Percentiles rank a stretch among this genome's conserved stretches.
These are phyloP conservation scores for Entelurus aequoreus DNA, from an alignment of 2,113 vertebrate genomes.

Conservation along the genomic window DNA sequence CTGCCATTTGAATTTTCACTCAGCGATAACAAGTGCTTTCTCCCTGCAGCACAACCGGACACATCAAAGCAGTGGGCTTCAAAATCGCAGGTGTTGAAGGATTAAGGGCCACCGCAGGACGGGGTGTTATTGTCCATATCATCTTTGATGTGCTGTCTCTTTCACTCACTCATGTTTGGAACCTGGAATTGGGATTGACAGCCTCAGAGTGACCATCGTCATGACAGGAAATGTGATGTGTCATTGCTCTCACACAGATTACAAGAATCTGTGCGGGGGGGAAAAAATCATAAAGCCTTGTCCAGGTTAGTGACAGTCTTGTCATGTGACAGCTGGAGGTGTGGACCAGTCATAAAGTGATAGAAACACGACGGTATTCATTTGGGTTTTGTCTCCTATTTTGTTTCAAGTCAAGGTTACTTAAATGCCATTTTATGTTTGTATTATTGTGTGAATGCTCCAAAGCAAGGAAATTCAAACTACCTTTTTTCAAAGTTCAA, in stretches of 20 bases:
- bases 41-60: slow-evolving; percentile 44
- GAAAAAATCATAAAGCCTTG: not conserved
- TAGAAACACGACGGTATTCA: not conserved
- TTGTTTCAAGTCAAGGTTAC: too few relatives aligned
- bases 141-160: slow-evolving; percentile 69
- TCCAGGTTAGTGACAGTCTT: slow-evolving; percentile 1
- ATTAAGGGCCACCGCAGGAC: slow-evolving; percentile 70
- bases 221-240: slow-evolving; percentile 21
- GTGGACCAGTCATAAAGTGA: not conserved
- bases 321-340: not conserved
- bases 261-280: not conserved
- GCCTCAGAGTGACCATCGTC: slow-evolving; percentile 14
- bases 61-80: slow-evolving; percentile 68
- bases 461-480: too few relatives aligned
- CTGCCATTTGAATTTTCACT: slow-evolving; percentile 29
- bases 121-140: slow-evolving; percentile 51
- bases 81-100: slow-evolving; percentile 70
- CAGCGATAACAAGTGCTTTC: slow-evolving; percentile 33
- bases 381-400: not conserved
- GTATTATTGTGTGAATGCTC: too few relatives aligned
- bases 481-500: too few relatives aligned
- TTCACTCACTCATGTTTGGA: slow-evolving; percentile 50
- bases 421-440: too few relatives aligned
- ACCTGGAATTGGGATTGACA: slow-evolving; percentile 35
- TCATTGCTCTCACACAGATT: slow-evolving; percentile 6